Base-by-base conservation (phyloP, 1,140 invertebrate genomes). In the Marisa cornuarietis region DNA sequence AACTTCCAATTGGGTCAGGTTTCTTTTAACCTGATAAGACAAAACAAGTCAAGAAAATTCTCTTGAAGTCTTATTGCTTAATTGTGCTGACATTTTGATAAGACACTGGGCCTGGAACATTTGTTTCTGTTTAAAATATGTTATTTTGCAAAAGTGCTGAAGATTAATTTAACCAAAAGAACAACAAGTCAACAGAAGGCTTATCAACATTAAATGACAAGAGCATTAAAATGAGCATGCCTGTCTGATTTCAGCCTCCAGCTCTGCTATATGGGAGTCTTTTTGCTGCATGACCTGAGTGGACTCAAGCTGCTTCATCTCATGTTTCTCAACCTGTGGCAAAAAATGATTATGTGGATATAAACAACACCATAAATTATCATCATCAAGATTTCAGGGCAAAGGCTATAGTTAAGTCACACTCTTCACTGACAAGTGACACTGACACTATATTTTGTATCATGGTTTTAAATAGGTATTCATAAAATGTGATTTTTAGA, bases 171-270 rank as follows among this genome's bases (percentile, higher is more conserved):
- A 42, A 58, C 54, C 11, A 18, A 9, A 14, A 58, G 54, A 58
- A 11, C 8, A 8, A 58, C 54, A 58, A 18, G 16, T 5, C 69
- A 71, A 22, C n/a, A 14, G 69, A 61, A 8, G 51, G 24, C 51
- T 52, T 2, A 51, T 54, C 8, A 7, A 51, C 71, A 31, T 31
- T 18, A 22, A 31, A 13, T 68, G 65, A n/a, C 11, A 66, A 8
- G 22, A 68, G 22, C 9, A 68, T 11, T 13, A 24, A n/a, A 68
- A 68, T 24, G 68, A 4, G 16, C 20, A 54, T 81, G 83, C 68
- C 71, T 87, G 82, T 22, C 82, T 69, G 14, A 86, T 66, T 31
- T 84, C 85, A 22, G 76, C 77, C 71, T 89, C 87, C 24, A 87
- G 71, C 54, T 81, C 74, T 31, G 77, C 81, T 24, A 89, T 84